Evolutionary conservation across 2,888 invertebrate genomes (phyloP).

Genomic region (Chloromyia formosa): DNA sequence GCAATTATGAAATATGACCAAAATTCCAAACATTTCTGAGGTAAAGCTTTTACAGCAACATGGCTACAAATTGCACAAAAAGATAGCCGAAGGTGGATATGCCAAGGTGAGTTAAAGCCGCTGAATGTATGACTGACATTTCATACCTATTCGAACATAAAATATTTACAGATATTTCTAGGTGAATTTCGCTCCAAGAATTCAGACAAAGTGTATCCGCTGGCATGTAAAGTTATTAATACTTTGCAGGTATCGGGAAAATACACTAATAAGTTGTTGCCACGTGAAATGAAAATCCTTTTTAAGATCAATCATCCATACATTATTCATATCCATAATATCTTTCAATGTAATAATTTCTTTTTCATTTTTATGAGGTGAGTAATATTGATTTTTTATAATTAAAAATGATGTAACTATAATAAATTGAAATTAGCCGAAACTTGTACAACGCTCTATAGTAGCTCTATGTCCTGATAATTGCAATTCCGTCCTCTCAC

Average conservation of each 20-base stretch:
- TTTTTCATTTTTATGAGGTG: constrained; percentile 79
- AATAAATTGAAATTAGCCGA: too few relatives aligned
- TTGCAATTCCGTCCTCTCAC: too few relatives aligned
- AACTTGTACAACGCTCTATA: too few relatives aligned
- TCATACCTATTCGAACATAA: not conserved
- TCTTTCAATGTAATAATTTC: constrained; percentile 74
- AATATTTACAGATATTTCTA: constrained; percentile 50
- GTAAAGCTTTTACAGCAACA: constrained; percentile 70
- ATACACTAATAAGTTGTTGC: constrained; percentile 82
- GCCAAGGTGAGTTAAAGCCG: constrained; percentile 70
- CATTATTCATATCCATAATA: constrained; percentile 79
- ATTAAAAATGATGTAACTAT: constrained; percentile 70
- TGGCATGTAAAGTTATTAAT: constrained; percentile 82
- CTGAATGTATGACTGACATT: constrained; percentile 52
- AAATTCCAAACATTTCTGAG: constrained; percentile 66
- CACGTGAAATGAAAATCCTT: constrained; percentile 81
- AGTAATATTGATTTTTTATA: not conserved
- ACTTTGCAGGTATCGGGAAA: constrained; percentile 77
- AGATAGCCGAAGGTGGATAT: constrained; percentile 80
- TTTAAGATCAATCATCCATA: constrained; percentile 81
- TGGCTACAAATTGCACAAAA: constrained; percentile 72
- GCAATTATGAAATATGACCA: constrained; percentile 34
- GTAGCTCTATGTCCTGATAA: too few relatives aligned
- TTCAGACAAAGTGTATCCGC: constrained; percentile 55
- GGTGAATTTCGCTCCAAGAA: constrained; percentile 46